Percentiles rank a stretch among this genome's conserved stretches.
These are phyloP conservation scores for Netelia virgata DNA, from an alignment of 2,888 invertebrate genomes.

Conservation along the genomic window DNA sequence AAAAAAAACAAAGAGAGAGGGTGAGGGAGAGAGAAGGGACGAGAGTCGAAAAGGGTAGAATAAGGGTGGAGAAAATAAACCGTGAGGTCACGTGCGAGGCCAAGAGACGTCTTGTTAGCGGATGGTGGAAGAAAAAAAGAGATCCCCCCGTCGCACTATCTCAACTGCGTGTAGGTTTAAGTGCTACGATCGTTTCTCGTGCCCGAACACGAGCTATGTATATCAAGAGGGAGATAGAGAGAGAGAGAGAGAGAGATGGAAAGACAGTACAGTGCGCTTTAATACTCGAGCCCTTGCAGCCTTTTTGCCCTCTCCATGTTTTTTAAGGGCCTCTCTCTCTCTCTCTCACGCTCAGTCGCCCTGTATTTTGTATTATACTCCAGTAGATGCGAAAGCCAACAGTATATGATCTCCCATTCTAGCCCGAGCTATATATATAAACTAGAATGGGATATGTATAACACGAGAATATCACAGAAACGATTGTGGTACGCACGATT, in stretches of 20 bases:
- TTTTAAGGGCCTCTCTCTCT: conserved; percentile 26
- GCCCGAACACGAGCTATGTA: conserved; percentile 14
- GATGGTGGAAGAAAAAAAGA: conserved; percentile 52
- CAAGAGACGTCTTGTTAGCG: conserved; percentile 74
- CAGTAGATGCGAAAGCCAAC: conserved; percentile 19
- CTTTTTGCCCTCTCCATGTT: conserved; percentile 16
- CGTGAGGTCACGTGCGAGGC: conserved; percentile 74
- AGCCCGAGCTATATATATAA: background rate
- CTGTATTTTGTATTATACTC: conserved; percentile 22
- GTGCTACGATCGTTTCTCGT: conserved; percentile 60
- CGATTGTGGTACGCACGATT: conserved; percentile 24
- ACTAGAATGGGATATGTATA: no score
- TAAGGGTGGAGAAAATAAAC: conserved; percentile 66
- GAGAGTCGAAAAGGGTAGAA: background rate
- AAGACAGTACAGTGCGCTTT: no score
- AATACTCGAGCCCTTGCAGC: background rate
- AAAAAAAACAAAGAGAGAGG: conserved; percentile 25
- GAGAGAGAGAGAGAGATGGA: background rate
- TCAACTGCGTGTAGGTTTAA: conserved; percentile 54
- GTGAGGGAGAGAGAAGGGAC: conserved; percentile 37
- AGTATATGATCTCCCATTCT: conserved; percentile 16
- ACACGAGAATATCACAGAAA: background rate
- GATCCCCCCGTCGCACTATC: conserved; percentile 35
- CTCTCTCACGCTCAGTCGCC: conserved; percentile 2
- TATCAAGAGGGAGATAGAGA: conserved; percentile 7